phyloP scores from a whole-genome alignment of 1,140 invertebrate genomes.

The Papilio machaon region DNA sequence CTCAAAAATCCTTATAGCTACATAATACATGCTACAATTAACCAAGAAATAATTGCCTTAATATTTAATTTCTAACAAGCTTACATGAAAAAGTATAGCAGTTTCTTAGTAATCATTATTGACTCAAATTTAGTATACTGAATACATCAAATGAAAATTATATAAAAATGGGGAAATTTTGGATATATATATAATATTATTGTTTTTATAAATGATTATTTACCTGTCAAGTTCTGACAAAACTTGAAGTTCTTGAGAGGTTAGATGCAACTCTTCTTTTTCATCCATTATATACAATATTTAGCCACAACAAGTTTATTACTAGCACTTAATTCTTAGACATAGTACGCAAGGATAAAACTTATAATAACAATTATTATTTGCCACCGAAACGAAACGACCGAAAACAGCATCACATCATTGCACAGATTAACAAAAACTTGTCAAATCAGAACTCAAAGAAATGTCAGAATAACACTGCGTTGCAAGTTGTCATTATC shows the following conservation, averaged over 20 bases:
- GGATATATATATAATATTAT: constrained; percentile 31
- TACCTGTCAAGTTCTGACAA: constrained; percentile 94
- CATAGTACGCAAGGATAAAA: background rate
- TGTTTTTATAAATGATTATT: constrained; percentile 42
- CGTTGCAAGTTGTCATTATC: background rate
- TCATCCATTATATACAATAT: constrained; percentile 68
- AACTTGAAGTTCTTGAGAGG: constrained; percentile 90
- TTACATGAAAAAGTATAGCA: background rate
- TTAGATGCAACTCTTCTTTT: constrained; percentile 80
- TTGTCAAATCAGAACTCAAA: background rate
- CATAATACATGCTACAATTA: background rate
- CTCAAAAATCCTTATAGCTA: no score
- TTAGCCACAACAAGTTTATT: background rate
- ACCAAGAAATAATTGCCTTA: background rate
- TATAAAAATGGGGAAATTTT: constrained; percentile 29
- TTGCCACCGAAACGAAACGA: constrained; percentile 22
- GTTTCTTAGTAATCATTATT: background rate
- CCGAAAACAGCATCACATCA: constrained; percentile 13
- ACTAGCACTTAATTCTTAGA: constrained; percentile 4
- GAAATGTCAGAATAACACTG: background rate
- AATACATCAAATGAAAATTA: constrained; percentile 14
- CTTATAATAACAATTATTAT: constrained; percentile 5
- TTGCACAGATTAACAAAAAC: background rate
- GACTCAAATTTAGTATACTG: background rate
- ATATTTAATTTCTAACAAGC: background rate